A percentile compares a stretch with the other conserved stretches of the same genome.
These are phyloP conservation scores for Harpagoxenus sublaevis DNA, from an alignment of 2,888 invertebrate genomes.

Conservation along the genomic window DNA sequence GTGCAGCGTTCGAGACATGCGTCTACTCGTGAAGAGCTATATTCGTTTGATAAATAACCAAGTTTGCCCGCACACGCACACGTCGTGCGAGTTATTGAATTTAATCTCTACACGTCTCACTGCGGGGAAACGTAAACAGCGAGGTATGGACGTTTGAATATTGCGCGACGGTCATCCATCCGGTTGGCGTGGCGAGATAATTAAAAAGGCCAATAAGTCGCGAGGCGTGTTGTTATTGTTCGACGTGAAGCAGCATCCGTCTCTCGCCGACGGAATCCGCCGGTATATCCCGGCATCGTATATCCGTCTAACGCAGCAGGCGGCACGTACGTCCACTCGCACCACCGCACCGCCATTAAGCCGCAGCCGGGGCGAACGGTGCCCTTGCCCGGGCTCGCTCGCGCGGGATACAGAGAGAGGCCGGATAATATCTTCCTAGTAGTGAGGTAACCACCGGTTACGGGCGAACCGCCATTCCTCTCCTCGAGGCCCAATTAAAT, in stretches of 20 bases:
- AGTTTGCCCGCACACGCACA: neutral
- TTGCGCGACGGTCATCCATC: constrained; percentile 3
- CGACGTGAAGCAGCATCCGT: constrained; percentile 24
- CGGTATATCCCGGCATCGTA: constrained; percentile 46
- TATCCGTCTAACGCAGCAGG: constrained; percentile 69
- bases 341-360: constrained; percentile 69
- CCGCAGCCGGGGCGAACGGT: constrained; percentile 49
- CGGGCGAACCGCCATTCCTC: constrained; percentile 57
- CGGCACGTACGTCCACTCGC: constrained; percentile 61
- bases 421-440: constrained; percentile 76
- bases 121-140: neutral
- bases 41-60: constrained; percentile 19
- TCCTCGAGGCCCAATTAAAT: constrained; percentile 73
- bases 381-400: constrained; percentile 50
- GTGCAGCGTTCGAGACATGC: neutral
- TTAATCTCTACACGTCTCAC: neutral
- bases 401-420: constrained; percentile 45
- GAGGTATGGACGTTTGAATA: neutral
- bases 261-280: constrained; percentile 30
- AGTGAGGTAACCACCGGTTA: constrained; percentile 76
- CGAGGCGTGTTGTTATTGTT: constrained; percentile 6
- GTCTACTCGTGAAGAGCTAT: neutral
- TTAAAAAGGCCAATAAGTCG: constrained; percentile 7
- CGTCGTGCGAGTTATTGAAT: neutral
- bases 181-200: constrained; percentile 4